These are phyloP conservation scores for Nemoura dubitans DNA, from an alignment of 2,888 invertebrate genomes.

Conservation along the genomic window DNA sequence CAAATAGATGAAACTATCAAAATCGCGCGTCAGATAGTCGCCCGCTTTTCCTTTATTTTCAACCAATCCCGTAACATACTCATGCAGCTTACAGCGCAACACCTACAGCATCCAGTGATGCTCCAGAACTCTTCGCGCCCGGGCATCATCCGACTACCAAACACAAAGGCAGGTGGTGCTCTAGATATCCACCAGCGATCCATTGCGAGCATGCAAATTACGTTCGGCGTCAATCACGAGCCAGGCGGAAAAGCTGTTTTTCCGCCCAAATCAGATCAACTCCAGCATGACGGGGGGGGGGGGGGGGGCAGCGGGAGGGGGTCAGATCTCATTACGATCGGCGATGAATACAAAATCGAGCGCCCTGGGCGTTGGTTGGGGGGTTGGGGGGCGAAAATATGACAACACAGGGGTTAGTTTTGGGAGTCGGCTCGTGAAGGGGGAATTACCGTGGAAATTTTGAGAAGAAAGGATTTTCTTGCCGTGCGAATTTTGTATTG, in stretches of 20 bases:
- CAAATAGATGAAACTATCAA: no score
- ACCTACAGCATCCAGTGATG: no score
- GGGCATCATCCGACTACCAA: no score
- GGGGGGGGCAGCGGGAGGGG: neutral
- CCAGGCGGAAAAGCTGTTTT: neutral
- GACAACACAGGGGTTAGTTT: neutral
- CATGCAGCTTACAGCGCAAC: no score
- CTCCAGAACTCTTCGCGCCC: no score
- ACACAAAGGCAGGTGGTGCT: neutral
- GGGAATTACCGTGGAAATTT: neutral
- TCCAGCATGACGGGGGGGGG: neutral
- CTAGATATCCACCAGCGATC: neutral
- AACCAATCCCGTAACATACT: no score
- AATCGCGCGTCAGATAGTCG: no score
- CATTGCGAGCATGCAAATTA: neutral
- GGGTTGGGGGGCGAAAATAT: neutral
- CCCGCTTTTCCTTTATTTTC: no score
- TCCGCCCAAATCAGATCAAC: neutral
- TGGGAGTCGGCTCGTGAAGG: neutral
- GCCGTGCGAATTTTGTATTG: neutral
- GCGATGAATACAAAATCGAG: slow-evolving; percentile 27
- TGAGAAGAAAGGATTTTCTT: neutral
- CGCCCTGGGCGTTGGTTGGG: neutral
- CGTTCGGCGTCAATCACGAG: neutral
- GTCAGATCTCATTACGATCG: slow-evolving; percentile 8